Percentiles rank a stretch among this genome's conserved stretches.
Conservation (phyloP, 2,888 invertebrate species). For the Phymatocera aterrima region DNA sequence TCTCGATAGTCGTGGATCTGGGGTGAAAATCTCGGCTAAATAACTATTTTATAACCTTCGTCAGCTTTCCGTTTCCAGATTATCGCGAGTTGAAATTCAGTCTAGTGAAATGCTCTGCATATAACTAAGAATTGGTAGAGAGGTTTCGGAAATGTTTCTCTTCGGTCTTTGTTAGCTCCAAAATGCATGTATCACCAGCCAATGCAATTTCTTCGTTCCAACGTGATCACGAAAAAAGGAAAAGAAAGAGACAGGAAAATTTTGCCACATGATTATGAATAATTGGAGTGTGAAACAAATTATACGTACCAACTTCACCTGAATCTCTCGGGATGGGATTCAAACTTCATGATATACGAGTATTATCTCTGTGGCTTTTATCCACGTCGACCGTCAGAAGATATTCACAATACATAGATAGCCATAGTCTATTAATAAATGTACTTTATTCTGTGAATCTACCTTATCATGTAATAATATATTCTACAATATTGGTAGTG, state of each 20-base stretch:
- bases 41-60: not conserved
- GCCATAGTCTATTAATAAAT: conserved; percentile 32
- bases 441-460: conserved; percentile 34
- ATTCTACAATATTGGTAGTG: conserved; percentile 30
- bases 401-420: conserved; percentile 10
- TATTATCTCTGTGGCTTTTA: no score
- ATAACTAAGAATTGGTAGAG: not conserved
- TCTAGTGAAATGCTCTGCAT: not conserved
- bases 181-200: no score
- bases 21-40: no score
- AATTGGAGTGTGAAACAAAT: no score
- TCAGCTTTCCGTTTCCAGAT: not conserved
- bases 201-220: no score
- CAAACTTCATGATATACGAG: no score
- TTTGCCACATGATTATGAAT: no score
- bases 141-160: not conserved
- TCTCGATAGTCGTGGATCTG: conserved; percentile 18
- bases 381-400: not conserved
- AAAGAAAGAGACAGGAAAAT: not conserved
- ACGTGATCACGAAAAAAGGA: not conserved
- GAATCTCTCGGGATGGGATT: no score
- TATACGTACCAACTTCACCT: no score
- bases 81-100: conserved; percentile 2
- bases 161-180: no score
- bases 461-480: no score